Conservation (phyloP, 2,113 vertebrate genomes). For the Phrynocephalus versicolor region DNA sequence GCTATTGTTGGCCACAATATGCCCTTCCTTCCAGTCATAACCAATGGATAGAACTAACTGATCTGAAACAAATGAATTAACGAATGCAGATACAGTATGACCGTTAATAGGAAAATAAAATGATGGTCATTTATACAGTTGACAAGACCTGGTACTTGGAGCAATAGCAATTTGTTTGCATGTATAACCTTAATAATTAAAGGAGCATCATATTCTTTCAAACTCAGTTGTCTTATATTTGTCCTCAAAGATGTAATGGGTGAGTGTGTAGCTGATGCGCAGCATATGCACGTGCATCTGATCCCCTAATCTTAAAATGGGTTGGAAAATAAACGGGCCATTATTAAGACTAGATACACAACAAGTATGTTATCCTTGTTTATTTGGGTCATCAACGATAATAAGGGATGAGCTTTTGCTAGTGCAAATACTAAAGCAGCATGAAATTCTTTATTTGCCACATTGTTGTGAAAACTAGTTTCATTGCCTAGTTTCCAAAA, state of each 20-base stretch:
- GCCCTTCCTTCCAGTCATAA: no score
- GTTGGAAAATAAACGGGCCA: constrained; percentile 69
- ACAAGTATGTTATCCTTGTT: constrained; percentile 66
- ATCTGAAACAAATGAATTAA: not conserved
- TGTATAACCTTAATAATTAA: not conserved
- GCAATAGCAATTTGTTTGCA: not conserved
- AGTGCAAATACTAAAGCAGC: constrained; percentile 25
- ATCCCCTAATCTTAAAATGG: constrained; percentile 66
- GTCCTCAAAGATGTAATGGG: not conserved
- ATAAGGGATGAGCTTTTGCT: constrained; percentile 46
- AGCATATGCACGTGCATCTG: constrained; percentile 7
- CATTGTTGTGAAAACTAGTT: not conserved
- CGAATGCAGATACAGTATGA: not conserved
- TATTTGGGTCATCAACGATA: constrained; percentile 66
- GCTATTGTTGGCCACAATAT: not conserved
- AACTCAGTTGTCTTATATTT: not conserved
- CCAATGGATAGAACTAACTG: not conserved
- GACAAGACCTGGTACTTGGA: not conserved
- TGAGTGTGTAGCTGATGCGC: not conserved
- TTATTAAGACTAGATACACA: constrained; percentile 74
- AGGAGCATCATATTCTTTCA: not conserved
- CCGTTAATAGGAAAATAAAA: not conserved
- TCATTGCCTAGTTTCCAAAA: constrained; percentile 8
- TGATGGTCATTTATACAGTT: not conserved
- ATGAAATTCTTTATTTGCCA: constrained; percentile 40